phyloP scores from a whole-genome alignment of 1,140 invertebrate genomes.

The Achroia grisella region DNA sequence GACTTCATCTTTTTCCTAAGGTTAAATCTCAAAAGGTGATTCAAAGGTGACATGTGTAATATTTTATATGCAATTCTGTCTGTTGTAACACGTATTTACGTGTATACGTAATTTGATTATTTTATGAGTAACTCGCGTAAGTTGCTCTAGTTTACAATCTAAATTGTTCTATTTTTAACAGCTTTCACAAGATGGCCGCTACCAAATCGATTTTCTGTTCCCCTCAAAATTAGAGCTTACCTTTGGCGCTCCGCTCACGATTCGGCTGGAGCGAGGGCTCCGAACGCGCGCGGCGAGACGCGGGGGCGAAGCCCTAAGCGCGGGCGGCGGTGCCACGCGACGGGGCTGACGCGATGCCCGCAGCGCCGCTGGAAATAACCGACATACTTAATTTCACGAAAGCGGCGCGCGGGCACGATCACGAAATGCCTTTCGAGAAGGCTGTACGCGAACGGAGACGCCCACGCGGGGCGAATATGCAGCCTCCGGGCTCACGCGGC shows the following conservation, averaged over 20 bases:
- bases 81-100: no score
- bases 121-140: no score
- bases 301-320: slow-evolving; percentile 58
- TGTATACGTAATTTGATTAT: no score
- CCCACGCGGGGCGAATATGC: slow-evolving; percentile 59
- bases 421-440: slow-evolving; percentile 24
- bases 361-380: slow-evolving; percentile 62
- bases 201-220: slow-evolving; percentile 49
- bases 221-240: slow-evolving; percentile 54
- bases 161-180: slow-evolving; percentile 34
- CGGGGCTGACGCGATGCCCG: slow-evolving; percentile 46
- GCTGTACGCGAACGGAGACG: slow-evolving; percentile 33
- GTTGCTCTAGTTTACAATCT: no score
- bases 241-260: slow-evolving; percentile 38
- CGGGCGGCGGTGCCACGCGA: slow-evolving; percentile 51
- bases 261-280: slow-evolving; percentile 63
- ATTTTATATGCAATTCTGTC: no score
- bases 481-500: slow-evolving; percentile 59
- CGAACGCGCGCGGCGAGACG: slow-evolving; percentile 61
- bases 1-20: no score
- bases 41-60: no score
- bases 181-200: slow-evolving; percentile 64
- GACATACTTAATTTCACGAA: slow-evolving; percentile 60
- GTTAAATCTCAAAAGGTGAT: no score
- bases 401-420: slow-evolving; percentile 48